Evolutionary conservation across 2,888 invertebrate species (phyloP).

Genomic region (Rotaria sp.): DNA sequence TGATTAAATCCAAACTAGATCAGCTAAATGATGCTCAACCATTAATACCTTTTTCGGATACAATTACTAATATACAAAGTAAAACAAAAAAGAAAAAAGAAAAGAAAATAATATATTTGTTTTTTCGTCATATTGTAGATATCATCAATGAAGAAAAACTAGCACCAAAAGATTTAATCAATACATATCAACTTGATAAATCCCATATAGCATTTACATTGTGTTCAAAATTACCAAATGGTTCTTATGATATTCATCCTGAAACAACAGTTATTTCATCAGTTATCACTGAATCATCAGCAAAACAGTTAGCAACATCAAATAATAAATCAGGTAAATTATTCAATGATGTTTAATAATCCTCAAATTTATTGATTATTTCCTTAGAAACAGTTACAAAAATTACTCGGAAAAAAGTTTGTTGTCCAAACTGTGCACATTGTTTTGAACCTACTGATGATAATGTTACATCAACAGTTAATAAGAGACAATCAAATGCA

Average conservation of each 20-base stretch:
- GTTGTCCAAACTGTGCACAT: not conserved
- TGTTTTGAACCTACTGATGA: not conserved
- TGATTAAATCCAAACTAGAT: slow-evolving; percentile 6
- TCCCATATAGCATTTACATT: slow-evolving; percentile 20
- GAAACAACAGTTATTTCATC: slow-evolving; percentile 14
- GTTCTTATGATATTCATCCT: not conserved
- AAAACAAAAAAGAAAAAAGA: not conserved
- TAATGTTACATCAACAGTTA: not conserved
- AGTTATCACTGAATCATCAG: not conserved
- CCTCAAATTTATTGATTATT: not conserved
- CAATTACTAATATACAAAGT: not conserved
- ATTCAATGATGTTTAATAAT: too few relatives aligned
- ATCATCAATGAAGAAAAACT: not conserved
- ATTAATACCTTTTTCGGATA: not conserved
- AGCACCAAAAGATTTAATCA: slow-evolving; percentile 1
- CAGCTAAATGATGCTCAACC: not conserved
- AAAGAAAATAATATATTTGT: not conserved
- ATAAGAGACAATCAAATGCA: not conserved
- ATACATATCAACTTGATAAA: not conserved
- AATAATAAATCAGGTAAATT: not conserved
- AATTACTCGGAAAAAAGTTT: not conserved
- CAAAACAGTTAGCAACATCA: not conserved
- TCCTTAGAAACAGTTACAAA: not conserved
- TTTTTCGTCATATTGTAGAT: not conserved
- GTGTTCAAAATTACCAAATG: not conserved